Evolutionary conservation across 2,888 invertebrate species (phyloP).

Genomic region (Diaprepes abbreviatus): DNA sequence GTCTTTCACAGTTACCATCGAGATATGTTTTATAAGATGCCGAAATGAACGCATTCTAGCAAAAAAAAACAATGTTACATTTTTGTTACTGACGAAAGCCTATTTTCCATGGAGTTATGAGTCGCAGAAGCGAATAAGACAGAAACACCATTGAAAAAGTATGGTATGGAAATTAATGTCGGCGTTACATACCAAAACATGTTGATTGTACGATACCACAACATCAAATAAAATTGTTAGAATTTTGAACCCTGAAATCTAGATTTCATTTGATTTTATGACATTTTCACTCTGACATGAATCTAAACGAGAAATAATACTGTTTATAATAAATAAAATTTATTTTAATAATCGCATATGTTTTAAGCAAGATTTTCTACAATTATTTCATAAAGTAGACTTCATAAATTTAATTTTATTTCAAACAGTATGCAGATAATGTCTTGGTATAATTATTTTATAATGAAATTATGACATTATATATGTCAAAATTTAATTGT

Average conservation of each 20-base stretch:
- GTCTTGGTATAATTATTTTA: slow-evolving; percentile 44
- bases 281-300: not conserved
- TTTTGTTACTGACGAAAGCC: too few species aligned
- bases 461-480: slow-evolving; percentile 47
- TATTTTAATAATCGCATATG: not conserved
- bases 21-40: too few species aligned
- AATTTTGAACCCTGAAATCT: not conserved
- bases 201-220: too few species aligned
- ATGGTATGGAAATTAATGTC: too few species aligned
- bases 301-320: not conserved
- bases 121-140: too few species aligned
- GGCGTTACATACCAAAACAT: too few species aligned
- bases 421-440: slow-evolving; percentile 41
- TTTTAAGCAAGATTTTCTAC: slow-evolving; percentile 1
- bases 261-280: not conserved
- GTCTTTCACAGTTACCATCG: too few species aligned
- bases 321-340: not conserved
- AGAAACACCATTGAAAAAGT: too few species aligned
- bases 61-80: too few species aligned
- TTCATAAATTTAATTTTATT: slow-evolving; percentile 45
- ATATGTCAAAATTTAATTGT: slow-evolving; percentile 45
- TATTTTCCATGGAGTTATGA: too few species aligned
- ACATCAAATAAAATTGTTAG: too few species aligned
- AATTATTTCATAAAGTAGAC: slow-evolving; percentile 26
- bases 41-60: too few species aligned